Conservation (phyloP, 2,888 invertebrate species). For the Coecobrya sp. region DNA sequence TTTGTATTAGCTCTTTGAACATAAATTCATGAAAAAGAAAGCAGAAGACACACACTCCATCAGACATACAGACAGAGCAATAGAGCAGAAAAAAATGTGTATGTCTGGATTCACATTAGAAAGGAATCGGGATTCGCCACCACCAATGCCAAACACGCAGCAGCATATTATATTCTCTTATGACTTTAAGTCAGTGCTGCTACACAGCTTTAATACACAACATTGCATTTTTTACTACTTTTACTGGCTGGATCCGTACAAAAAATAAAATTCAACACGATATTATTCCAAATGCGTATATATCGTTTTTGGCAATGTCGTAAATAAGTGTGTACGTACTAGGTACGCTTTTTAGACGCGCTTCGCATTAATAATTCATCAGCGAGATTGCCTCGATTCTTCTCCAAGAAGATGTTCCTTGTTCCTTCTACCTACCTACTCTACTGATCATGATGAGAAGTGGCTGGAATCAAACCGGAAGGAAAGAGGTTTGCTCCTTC, state of each 20-base stretch:
- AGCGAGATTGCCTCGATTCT: slow-evolving; percentile 23
- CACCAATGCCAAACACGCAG: neutral
- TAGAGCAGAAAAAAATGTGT: neutral
- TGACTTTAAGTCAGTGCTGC: neutral
- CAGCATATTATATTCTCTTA: neutral
- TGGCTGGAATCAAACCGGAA: slow-evolving; percentile 19
- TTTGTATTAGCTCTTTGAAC: neutral
- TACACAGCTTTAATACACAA: neutral
- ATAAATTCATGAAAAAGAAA: slow-evolving; percentile 18
- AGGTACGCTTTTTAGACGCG: slow-evolving; percentile 2
- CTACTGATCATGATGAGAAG: neutral
- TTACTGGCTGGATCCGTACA: neutral
- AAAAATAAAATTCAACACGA: slow-evolving; percentile 34
- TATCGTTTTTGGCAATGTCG: slow-evolving; percentile 68
- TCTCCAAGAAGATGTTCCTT: neutral
- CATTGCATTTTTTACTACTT: slow-evolving; percentile 22
- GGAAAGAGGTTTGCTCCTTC: slow-evolving; percentile 27
- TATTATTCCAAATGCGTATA: slow-evolving; percentile 58
- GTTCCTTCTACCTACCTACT: no score
- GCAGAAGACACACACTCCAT: neutral
- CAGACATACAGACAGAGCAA: neutral
- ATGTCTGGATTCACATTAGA: neutral
- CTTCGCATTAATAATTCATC: slow-evolving; percentile 66
- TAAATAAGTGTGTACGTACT: slow-evolving; percentile 64
- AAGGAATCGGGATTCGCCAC: slow-evolving; percentile 10